Conservation (phyloP, 30 jellyfish, hydroid and myxozoan genomes). For the Hydractinia symbiolongicarpus region DNA sequence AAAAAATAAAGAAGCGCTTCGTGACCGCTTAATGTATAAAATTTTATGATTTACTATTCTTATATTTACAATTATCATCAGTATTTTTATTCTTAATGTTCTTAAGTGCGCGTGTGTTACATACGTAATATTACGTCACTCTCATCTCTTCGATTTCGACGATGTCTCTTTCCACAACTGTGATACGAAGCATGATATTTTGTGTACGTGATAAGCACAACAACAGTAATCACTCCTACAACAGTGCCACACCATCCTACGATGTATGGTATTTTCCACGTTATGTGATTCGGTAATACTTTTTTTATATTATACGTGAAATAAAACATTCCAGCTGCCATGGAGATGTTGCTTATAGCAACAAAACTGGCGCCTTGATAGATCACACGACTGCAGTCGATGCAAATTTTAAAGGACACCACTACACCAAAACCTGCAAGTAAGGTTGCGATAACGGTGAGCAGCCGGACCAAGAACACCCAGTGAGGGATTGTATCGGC, state of each 20-base stretch:
- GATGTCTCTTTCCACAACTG: too few species aligned
- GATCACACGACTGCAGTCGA: slow-evolving; percentile 6
- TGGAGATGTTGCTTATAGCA: not conserved
- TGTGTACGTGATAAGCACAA: too few species aligned
- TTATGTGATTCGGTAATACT: not conserved
- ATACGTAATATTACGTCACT: too few species aligned
- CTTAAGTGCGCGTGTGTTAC: too few species aligned
- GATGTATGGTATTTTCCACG: not conserved
- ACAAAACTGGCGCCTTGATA: not conserved
- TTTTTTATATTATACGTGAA: not conserved
- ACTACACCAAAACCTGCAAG: not conserved
- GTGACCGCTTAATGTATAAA: too few species aligned
- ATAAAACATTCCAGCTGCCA: not conserved
- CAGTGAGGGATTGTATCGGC: not conserved
- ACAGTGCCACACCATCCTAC: not conserved
- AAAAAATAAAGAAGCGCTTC: too few species aligned
- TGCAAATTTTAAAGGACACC: not conserved
- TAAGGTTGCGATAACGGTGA: not conserved
- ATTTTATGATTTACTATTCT: too few species aligned
- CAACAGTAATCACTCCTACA: not conserved
- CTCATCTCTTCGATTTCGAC: too few species aligned
- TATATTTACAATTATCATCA: too few species aligned
- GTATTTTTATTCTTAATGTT: too few species aligned
- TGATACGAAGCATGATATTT: too few species aligned
- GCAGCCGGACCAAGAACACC: slow-evolving; percentile 8